Conservation (phyloP, 2,888 invertebrate species). For the Phytoseiulus persimilis region DNA sequence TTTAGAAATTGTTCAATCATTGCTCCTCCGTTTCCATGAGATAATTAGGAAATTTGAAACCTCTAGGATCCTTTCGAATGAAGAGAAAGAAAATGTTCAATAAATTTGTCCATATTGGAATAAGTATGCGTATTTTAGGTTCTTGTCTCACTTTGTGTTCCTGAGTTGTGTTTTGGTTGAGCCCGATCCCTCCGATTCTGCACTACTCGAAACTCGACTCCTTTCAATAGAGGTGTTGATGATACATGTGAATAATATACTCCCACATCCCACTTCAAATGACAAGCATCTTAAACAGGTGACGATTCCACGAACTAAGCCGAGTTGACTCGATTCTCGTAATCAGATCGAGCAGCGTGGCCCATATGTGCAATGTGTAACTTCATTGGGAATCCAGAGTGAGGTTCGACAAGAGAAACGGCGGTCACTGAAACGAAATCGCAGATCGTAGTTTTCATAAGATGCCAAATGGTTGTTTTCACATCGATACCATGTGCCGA, state of each 20-base stretch:
- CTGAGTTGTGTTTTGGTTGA: not conserved
- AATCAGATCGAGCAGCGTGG: not conserved
- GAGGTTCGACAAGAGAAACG: not conserved
- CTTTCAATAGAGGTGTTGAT: too few relatives aligned
- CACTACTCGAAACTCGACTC: too few relatives aligned
- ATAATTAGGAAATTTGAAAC: not conserved
- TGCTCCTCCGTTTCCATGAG: not conserved
- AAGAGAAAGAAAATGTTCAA: not conserved
- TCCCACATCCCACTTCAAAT: too few relatives aligned
- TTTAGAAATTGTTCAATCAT: not conserved
- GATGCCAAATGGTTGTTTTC: too few relatives aligned
- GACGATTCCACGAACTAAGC: too few relatives aligned
- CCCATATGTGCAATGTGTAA: not conserved
- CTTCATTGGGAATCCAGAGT: not conserved
- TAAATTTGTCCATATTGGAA: constrained; percentile 5
- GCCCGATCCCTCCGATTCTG: too few relatives aligned
- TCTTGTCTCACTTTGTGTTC: not conserved
- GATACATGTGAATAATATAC: too few relatives aligned
- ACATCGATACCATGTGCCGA: too few relatives aligned
- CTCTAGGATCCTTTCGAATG: not conserved
- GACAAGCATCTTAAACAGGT: too few relatives aligned
- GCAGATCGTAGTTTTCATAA: too few relatives aligned
- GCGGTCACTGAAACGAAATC: too few relatives aligned
- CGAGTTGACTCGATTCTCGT: not conserved
- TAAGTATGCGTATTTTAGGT: not conserved